Evolutionary conservation across 2,113 vertebrate species (phyloP), one percentile per base, ranked within the genome.

Genomic region (Colius striatus): DNA sequence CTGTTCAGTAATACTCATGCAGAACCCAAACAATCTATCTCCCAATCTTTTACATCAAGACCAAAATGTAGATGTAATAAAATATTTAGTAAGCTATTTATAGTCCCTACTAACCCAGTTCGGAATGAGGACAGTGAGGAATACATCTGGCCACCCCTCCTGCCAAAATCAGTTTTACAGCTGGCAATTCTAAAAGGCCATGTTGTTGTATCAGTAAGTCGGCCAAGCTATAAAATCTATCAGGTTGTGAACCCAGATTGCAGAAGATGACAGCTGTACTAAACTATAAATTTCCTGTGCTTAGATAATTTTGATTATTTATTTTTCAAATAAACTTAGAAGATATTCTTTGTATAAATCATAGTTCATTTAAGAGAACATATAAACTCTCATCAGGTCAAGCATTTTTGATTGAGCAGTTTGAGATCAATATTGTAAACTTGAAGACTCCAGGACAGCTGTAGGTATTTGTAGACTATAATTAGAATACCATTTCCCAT

Each of bases 31-130:
- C 17, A 65, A 82, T 43, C 25, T 79, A 43, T 62, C 19, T 10
- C 15, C 18, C 20, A 66, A 36, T 60, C 80, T 77, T 83, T 60
- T 58, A 80, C 4, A 78, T 65, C 13, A 87, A 54, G 34, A 74
- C 8, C 25, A 73, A 93, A 80, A 88, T 18, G 32, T 51, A 94
- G 78, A 85, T 22, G 51, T 8, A 82, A 5, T 73, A 58, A 94
- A 94, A 78, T 68, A 84, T 94, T 95, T 94, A 89, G 79, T 25
- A 79, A 84, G 54, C 7, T 95, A 89, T 87, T 91, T 94, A 91
- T 89, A 92, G 71, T 38, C 23, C 57, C 21, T 77, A 27, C 47
- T 86, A 94, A 90, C 13, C 36, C 23, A 45, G 70, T 86, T 94
- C 79, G 90, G 15, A 60, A 43, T 80, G 34, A 90, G 71, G 76